Conservation (phyloP, 2,113 vertebrate genomes). For the Cinclus mexicanus region DNA sequence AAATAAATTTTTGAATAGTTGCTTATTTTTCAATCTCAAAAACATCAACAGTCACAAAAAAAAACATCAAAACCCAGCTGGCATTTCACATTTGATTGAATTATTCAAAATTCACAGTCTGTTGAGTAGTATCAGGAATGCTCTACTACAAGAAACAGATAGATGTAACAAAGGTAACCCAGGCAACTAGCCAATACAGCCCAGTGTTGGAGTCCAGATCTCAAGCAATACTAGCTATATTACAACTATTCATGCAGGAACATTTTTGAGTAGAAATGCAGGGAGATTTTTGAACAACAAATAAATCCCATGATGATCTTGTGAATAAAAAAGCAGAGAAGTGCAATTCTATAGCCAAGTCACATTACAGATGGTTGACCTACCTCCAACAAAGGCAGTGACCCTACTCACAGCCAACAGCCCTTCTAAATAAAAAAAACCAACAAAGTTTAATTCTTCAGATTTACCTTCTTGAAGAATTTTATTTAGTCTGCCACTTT, state of each 20-base stretch:
- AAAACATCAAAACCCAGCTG: not conserved
- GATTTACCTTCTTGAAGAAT: not conserved
- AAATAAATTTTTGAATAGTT: not conserved
- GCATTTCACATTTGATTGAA: slow-evolving; percentile 40
- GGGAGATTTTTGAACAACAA: slow-evolving; percentile 45
- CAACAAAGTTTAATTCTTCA: slow-evolving; percentile 45
- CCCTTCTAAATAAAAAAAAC: slow-evolving; percentile 36
- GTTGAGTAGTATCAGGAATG: not conserved
- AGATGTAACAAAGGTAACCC: slow-evolving; percentile 38
- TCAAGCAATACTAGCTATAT: not conserved
- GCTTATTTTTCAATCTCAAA: slow-evolving; percentile 24
- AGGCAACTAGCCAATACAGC: slow-evolving; percentile 37
- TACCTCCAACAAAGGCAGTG: slow-evolving; percentile 24
- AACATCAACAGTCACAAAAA: not conserved
- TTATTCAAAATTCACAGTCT: slow-evolving; percentile 42
- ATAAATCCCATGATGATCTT: slow-evolving; percentile 49
- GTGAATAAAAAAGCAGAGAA: slow-evolving; percentile 43
- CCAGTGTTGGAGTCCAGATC: not conserved
- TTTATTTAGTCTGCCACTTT: not conserved
- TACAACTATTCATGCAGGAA: slow-evolving; percentile 12
- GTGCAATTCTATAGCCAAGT: slow-evolving; percentile 30
- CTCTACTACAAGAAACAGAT: not conserved
- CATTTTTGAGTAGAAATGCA: not conserved
- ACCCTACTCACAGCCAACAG: slow-evolving; percentile 24
- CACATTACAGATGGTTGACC: slow-evolving; percentile 2